A percentile compares a stretch with the other conserved stretches of the same genome.
These are phyloP conservation scores for Caenorhabditis macrosperma DNA, from an alignment of 2,888 invertebrate genomes.

Conservation along the genomic window DNA sequence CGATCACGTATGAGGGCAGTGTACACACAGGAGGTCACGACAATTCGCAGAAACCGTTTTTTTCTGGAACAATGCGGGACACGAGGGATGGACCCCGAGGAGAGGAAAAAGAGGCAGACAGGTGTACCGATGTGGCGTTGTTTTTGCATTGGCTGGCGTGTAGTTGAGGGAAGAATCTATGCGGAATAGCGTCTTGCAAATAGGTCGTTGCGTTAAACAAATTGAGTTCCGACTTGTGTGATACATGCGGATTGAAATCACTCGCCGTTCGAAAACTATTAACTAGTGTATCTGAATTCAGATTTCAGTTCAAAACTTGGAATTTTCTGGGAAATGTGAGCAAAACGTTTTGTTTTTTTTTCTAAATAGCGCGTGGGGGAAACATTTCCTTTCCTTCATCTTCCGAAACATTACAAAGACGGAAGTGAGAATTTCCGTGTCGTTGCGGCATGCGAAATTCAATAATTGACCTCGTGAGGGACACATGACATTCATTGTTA, in stretches of 20 bases:
- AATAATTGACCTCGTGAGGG: conserved; percentile 34
- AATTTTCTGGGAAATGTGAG: too few relatives aligned
- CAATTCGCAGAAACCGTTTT: neutral
- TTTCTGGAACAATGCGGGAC: conserved; percentile 1
- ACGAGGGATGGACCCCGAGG: too few relatives aligned
- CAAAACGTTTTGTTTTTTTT: too few relatives aligned
- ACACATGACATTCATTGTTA: conserved; percentile 40
- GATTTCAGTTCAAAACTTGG: too few relatives aligned
- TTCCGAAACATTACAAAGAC: neutral
- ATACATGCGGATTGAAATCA: neutral
- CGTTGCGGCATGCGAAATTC: conserved; percentile 19
- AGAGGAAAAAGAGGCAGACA: neutral
- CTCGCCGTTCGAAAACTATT: neutral
- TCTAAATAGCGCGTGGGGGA: too few relatives aligned
- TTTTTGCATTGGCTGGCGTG: neutral
- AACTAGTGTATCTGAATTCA: neutral
- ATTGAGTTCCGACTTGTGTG: conserved; percentile 23
- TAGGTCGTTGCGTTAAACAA: conserved; percentile 10
- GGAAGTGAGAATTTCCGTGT: neutral
- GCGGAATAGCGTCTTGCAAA: conserved; percentile 13
- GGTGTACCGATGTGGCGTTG: neutral
- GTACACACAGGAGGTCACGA: neutral
- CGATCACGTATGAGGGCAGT: neutral
- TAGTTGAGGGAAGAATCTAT: neutral
- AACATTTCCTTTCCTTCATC: neutral